phyloP scores from a whole-genome alignment of 2,888 invertebrate genomes.

The Megamerina dolium region DNA sequence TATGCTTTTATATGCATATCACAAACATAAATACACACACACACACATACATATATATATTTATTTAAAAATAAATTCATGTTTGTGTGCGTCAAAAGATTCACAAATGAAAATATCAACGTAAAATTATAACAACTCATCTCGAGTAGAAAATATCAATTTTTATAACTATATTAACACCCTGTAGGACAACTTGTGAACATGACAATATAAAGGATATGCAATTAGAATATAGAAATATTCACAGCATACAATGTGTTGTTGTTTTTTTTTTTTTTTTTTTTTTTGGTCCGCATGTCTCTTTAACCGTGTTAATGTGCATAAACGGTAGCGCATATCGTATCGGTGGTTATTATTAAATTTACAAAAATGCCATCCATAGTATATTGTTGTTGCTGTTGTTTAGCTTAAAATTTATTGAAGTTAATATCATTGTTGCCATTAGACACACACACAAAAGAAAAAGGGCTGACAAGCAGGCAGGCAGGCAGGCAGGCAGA shows the following conservation, averaged over 20 bases:
- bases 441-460: background rate
- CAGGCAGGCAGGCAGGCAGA: too few species aligned
- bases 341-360: slow-evolving; percentile 27
- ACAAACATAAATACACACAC: background rate
- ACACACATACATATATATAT: background rate
- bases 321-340: slow-evolving; percentile 6
- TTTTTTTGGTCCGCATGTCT: too few species aligned
- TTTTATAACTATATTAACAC: slow-evolving; percentile 36
- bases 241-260: too few species aligned
- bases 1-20: background rate
- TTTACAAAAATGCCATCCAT: slow-evolving; percentile 24
- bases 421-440: slow-evolving; percentile 41
- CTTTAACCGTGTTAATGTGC: too few species aligned
- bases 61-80: background rate
- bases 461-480: slow-evolving; percentile 8
- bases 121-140: background rate
- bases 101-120: background rate
- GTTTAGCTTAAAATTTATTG: slow-evolving; percentile 33
- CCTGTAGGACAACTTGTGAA: slow-evolving; percentile 40
- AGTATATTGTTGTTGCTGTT: background rate
- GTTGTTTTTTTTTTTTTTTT: too few species aligned
- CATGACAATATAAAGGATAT: slow-evolving; percentile 40
- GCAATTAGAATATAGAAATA: slow-evolving; percentile 5
- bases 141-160: background rate
- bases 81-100: background rate